Evolutionary conservation across 2,113 vertebrate genomes (phyloP), one percentile per base, ranked within the genome.

Genomic region (Todiramphus saurophagus): DNA sequence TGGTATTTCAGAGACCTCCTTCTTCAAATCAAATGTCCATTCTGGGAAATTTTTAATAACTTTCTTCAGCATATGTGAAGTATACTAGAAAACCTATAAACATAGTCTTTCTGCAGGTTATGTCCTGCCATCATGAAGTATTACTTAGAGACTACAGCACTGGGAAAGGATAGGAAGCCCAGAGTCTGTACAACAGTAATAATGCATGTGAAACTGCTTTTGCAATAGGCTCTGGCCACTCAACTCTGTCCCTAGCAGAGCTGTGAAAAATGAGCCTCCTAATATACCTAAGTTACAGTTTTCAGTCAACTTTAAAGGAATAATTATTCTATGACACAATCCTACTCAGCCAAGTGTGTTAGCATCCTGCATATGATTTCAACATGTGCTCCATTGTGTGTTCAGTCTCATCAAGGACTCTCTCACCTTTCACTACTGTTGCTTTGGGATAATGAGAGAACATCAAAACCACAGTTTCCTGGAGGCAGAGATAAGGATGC

Each of bases 391-490:
- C 75, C 69, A 3, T 43, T 93, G 78, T 67, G 72, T 94, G 46
- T 91, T 97, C 82, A 90, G 70, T 79, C 72, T 97, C 91, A 95
- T 96, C 89, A 97, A 97, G 90, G 90, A 79, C 89, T 96, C 60
- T 70, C 96, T 97, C 94, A 97, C 83, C 86, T 97, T 93, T 97
- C 88, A 82, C 95, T 77, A 78, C 68, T 35, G 73, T 59, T 89
- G 91, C 84, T 92, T 39, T 73, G 86, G 90, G 82, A 94, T 97
- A 93, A 97, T 86, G 77, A 96, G 96, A 94, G 87, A 96, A 82
- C 83, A 96, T 89, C 92, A 89, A 94, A 95, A 97, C 90, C 68
- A 90, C 58, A 11, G 55, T 68, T 94, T 96, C 87, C 85, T 95
- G 93, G 80, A 96, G 59, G 93, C 91, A 94, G 69, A 96, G 96